Conservation (phyloP, 2,797 vertebrate species). For the Gila robusta region DNA sequence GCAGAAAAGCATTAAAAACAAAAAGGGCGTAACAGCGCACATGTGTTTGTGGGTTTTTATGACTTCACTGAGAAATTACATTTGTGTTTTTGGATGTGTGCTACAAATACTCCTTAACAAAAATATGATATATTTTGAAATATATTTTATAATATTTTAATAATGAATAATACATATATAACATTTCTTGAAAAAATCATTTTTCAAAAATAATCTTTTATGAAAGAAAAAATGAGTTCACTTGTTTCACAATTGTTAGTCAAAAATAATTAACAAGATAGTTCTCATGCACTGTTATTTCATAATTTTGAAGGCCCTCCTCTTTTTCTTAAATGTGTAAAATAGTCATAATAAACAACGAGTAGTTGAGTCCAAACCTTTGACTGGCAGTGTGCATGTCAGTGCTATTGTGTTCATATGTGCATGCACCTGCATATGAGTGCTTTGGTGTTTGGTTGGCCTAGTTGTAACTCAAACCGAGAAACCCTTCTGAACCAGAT, state of each 20-base stretch:
- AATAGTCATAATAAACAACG: neutral
- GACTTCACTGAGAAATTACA: neutral
- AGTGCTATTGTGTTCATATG: neutral
- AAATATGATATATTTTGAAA: too few species aligned
- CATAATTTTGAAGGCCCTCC: neutral
- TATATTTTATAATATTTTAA: too few species aligned
- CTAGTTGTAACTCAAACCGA: constrained; percentile 34
- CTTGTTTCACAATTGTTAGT: neutral
- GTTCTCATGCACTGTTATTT: neutral
- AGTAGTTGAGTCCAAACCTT: neutral
- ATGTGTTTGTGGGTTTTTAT: constrained; percentile 21
- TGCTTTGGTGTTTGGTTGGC: constrained; percentile 40
- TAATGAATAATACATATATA: too few species aligned
- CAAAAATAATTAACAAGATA: neutral
- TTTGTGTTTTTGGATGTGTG: neutral
- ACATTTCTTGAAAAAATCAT: neutral
- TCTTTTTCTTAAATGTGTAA: neutral
- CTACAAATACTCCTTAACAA: neutral
- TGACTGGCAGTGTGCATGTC: neutral
- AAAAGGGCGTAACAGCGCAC: constrained; percentile 15
- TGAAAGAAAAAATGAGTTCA: neutral
- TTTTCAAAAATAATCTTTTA: neutral
- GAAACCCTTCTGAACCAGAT: constrained; percentile 25
- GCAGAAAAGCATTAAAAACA: constrained; percentile 7
- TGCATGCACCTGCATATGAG: constrained; percentile 31